These are phyloP conservation scores for Meriones psammophilus DNA, from an alignment of 2,797 vertebrate genomes.

Conservation along the genomic window DNA sequence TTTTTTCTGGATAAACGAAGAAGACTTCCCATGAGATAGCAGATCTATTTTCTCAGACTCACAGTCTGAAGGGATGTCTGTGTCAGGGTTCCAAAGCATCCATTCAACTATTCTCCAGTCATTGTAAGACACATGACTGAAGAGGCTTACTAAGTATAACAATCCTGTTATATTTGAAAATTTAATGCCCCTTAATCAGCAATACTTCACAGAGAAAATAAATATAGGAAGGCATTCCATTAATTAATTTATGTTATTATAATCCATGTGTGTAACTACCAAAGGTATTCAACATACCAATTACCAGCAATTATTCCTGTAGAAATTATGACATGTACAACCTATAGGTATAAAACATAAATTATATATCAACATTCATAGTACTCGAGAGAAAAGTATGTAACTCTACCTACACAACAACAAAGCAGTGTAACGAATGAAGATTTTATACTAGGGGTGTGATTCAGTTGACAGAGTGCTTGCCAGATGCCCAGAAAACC, in stretches of 20 bases:
- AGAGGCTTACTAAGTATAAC: not conserved
- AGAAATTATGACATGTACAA: not conserved
- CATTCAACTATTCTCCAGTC: not conserved
- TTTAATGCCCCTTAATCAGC: conserved; percentile 41
- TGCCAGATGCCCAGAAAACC: not conserved
- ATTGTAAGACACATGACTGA: not conserved
- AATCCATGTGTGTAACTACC: conserved; percentile 25
- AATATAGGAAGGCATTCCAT: conserved; percentile 8
- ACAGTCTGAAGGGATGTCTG: not conserved
- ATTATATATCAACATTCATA: not conserved
- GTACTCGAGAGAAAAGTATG: not conserved
- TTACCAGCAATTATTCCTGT: conserved; percentile 20
- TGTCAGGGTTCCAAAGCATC: not conserved
- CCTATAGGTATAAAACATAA: not conserved
- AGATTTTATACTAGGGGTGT: fast-evolving
- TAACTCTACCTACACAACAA: not conserved
- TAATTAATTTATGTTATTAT: conserved; percentile 57
- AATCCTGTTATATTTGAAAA: conserved; percentile 36
- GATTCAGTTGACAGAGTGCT: not conserved
- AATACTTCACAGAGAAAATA: conserved; percentile 58
- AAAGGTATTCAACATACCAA: not conserved
- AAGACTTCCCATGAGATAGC: not conserved
- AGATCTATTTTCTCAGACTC: not conserved
- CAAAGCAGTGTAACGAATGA: not conserved
- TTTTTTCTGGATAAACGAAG: not conserved